These are phyloP conservation scores for Coendou prehensilis DNA, from an alignment of 2,797 vertebrate species.

Conservation along the genomic window DNA sequence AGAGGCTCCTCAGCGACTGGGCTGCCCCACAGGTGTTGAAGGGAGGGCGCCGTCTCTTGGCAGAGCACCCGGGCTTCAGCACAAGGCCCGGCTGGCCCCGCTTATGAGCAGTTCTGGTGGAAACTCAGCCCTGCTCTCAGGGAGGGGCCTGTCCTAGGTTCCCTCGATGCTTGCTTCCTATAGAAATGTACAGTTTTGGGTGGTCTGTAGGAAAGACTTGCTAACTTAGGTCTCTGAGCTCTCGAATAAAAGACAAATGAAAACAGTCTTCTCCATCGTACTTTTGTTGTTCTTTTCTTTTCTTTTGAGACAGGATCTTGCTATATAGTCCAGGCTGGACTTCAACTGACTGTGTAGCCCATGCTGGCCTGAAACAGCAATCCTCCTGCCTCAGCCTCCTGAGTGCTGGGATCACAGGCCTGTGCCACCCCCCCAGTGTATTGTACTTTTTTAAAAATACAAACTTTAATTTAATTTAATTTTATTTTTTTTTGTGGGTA, in stretches of 20 bases:
- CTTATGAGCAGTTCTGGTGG: not conserved
- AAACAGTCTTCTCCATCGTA: not conserved
- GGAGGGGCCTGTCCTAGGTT: not conserved
- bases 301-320: not conserved
- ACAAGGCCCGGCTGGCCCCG: not conserved
- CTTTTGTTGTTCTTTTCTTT: not conserved
- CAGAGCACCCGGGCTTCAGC: not conserved
- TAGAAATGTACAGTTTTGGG: not conserved
- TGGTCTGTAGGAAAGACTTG: no score
- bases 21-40: not conserved
- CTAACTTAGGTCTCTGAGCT: not conserved
- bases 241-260: not conserved
- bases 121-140: no score
- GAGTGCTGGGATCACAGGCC: not conserved
- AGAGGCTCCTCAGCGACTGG: not conserved
- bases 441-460: not conserved
- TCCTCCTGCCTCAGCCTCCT: not conserved
- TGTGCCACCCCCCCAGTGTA: not conserved
- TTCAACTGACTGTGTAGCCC: not conserved
- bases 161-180: no score
- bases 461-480: not conserved
- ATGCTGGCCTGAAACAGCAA: not conserved
- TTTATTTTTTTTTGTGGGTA: no score
- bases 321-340: not conserved
- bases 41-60: not conserved